phyloP scores from a whole-genome alignment of 2,797 vertebrate species.

The Peromyscus aztecus region DNA sequence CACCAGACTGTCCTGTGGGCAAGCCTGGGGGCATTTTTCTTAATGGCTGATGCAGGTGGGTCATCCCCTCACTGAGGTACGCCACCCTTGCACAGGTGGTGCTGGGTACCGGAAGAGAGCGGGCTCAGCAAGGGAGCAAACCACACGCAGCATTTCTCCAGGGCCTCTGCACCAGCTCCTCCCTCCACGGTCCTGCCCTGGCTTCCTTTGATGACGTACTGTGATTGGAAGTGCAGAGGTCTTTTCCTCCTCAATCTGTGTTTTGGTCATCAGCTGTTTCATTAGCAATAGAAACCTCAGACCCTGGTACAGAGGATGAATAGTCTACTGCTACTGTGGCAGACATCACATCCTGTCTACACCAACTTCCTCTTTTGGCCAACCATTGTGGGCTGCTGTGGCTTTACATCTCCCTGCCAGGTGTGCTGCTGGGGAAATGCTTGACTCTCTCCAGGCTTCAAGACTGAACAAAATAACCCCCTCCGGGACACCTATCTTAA shows the following conservation, averaged over 20 bases:
- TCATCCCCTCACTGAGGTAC: not conserved
- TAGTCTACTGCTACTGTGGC: not conserved
- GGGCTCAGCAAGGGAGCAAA: not conserved
- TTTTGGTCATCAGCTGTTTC: not conserved
- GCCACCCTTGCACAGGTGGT: not conserved
- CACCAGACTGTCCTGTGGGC: not conserved
- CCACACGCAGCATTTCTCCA: not conserved
- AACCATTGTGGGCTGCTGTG: not conserved
- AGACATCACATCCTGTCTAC: conserved; percentile 34
- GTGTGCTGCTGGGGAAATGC: not conserved
- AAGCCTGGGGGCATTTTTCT: not conserved
- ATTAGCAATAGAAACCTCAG: not conserved
- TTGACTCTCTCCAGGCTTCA: not conserved
- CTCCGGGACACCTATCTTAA: not conserved
- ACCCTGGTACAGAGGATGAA: not conserved
- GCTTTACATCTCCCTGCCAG: not conserved
- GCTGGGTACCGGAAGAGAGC: not conserved
- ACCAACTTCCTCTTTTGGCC: conserved; percentile 49
- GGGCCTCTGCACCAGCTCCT: too few relatives aligned
- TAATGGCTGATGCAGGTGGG: not conserved
- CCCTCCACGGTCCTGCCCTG: not conserved
- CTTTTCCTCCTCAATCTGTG: not conserved
- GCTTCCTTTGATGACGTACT: not conserved
- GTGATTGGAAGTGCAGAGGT: not conserved
- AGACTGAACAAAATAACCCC: not conserved